phyloP scores from a whole-genome alignment of 2,888 invertebrate species.

The Terebella lapidaria region DNA sequence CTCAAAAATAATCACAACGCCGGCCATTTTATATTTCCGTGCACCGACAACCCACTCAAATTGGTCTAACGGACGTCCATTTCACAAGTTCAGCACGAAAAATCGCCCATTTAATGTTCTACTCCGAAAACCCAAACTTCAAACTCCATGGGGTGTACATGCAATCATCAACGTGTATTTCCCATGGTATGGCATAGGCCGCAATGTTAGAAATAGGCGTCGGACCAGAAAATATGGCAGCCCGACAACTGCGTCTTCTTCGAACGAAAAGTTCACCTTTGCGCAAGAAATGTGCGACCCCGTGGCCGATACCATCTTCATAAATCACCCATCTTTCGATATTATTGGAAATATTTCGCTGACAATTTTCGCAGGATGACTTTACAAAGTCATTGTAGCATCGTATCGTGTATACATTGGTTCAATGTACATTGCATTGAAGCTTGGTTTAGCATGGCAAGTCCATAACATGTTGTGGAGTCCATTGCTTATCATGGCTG shows the following conservation, averaged over 20 bases:
- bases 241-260: not conserved
- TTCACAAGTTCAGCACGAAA: too few relatives aligned
- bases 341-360: too few relatives aligned
- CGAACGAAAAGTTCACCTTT: conserved; percentile 5
- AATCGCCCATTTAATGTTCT: too few relatives aligned
- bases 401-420: too few relatives aligned
- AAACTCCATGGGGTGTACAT: too few relatives aligned
- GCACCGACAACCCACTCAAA: not conserved
- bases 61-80: not conserved
- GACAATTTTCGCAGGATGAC: too few relatives aligned
- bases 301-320: not conserved
- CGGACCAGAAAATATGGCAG: not conserved
- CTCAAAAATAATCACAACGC: not conserved
- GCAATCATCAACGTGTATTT: too few relatives aligned
- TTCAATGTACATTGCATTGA: too few relatives aligned
- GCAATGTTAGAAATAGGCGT: too few relatives aligned
- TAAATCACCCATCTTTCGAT: too few relatives aligned
- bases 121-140: too few relatives aligned
- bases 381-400: too few relatives aligned
- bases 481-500: not conserved
- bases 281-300: not conserved
- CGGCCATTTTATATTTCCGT: not conserved
- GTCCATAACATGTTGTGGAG: not conserved
- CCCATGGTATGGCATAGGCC: not conserved
- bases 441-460: not conserved